phyloP scores from a whole-genome alignment of 2,888 invertebrate genomes.

The Nomada flava region DNA sequence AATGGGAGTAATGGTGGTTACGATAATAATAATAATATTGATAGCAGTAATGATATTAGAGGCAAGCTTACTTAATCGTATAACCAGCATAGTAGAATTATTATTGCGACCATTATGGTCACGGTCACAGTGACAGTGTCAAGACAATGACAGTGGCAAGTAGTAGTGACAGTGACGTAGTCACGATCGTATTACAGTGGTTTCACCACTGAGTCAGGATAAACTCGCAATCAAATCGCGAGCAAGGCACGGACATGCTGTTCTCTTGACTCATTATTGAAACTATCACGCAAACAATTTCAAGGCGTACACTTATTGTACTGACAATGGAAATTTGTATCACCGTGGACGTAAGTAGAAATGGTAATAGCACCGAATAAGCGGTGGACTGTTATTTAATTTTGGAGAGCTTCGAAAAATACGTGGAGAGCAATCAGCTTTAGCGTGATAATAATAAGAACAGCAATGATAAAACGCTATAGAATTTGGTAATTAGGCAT shows the following conservation, averaged over 20 bases:
- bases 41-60: not conserved
- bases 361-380: not conserved
- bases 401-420: too few relatives aligned
- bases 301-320: not conserved
- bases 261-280: not conserved
- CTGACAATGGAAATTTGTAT: too few relatives aligned
- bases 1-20: not conserved
- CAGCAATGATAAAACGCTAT: not conserved
- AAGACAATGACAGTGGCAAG: constrained; percentile 13
- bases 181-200: constrained; percentile 16
- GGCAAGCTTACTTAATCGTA: not conserved
- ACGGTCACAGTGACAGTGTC: constrained; percentile 4
- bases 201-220: not conserved
- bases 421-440: not conserved
- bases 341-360: not conserved
- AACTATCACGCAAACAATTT: too few relatives aligned
- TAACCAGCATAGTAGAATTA: not conserved
- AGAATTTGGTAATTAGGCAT: not conserved
- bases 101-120: constrained; percentile 1
- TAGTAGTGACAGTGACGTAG: constrained; percentile 26
- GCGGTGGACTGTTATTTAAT: too few relatives aligned
- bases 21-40: not conserved
- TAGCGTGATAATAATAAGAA: not conserved
- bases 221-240: constrained; percentile 2
- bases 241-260: not conserved